Percentiles rank a stretch among this genome's conserved stretches.
phyloP scores from a whole-genome alignment of 2,888 invertebrate species.

The Andrena trimmerana region DNA sequence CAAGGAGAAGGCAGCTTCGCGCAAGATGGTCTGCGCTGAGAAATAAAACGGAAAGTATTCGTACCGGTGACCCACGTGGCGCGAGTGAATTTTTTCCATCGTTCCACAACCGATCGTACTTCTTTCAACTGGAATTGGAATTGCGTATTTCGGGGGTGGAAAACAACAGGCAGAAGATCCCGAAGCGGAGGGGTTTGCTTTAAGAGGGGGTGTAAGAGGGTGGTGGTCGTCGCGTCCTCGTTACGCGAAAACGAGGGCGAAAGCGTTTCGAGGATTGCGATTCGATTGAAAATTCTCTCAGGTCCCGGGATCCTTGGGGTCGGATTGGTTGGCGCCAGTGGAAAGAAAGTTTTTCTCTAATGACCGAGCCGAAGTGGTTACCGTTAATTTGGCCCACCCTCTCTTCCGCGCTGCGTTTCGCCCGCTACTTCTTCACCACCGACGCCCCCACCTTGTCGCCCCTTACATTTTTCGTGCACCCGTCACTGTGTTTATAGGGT shows the following conservation, averaged over 20 bases:
- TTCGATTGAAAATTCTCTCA: slow-evolving; percentile 78
- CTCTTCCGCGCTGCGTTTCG: slow-evolving; percentile 35
- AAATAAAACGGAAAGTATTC: too few species aligned
- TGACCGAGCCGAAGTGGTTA: slow-evolving; percentile 80
- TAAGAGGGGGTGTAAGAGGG: slow-evolving; percentile 21
- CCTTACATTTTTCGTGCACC: slow-evolving; percentile 55
- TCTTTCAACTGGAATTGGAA: slow-evolving; percentile 47
- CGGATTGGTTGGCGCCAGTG: slow-evolving; percentile 74
- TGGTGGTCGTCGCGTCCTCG: slow-evolving; percentile 65
- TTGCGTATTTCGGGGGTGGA: slow-evolving; percentile 46
- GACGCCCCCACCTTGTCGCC: slow-evolving; percentile 54
- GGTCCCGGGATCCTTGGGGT: slow-evolving; percentile 63
- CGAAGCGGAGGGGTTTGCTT: slow-evolving; percentile 18
- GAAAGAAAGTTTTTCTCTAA: slow-evolving; percentile 80
- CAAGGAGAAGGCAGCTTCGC: too few species aligned
- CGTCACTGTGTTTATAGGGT: slow-evolving; percentile 77
- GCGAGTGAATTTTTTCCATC: too few species aligned
- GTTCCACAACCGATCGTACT: slow-evolving; percentile 14
- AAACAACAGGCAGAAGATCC: slow-evolving; percentile 35
- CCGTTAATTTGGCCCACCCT: slow-evolving; percentile 80
- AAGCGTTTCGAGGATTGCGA: slow-evolving; percentile 73
- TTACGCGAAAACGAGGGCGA: slow-evolving; percentile 73
- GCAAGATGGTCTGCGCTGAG: too few species aligned
- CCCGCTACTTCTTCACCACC: slow-evolving; percentile 58
- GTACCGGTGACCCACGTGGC: too few species aligned